Evolutionary conservation across 1,140 invertebrate genomes (phyloP).

Genomic region (Gryon sp.): DNA sequence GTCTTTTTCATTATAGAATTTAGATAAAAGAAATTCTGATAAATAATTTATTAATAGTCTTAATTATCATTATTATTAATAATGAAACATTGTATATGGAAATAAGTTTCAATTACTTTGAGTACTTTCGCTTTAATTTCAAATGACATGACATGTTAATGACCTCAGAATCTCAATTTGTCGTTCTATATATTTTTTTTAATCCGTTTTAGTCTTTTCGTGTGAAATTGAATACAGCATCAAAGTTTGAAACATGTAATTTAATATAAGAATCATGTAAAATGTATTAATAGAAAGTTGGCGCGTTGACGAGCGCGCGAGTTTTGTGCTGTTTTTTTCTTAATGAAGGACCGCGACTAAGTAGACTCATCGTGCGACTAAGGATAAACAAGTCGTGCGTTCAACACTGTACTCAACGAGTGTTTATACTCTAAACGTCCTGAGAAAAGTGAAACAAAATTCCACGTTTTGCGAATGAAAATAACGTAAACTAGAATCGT

Average conservation of each 20-base stretch:
- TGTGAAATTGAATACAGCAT: conserved; percentile 34
- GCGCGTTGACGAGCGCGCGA: conserved; percentile 16
- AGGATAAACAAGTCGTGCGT: conserved; percentile 39
- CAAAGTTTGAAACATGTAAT: conserved; percentile 39
- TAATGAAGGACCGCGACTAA: conserved; percentile 18
- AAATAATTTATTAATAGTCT: no score
- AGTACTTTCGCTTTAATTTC: no score
- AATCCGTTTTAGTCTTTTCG: neutral
- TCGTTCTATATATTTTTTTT: neutral
- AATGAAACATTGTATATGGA: no score
- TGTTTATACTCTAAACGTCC: conserved; percentile 15
- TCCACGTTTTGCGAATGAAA: conserved; percentile 6
- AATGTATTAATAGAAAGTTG: conserved; percentile 52
- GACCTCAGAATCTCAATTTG: conserved; percentile 1
- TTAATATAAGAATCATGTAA: conserved; percentile 48
- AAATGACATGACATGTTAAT: no score
- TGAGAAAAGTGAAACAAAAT: conserved; percentile 42
- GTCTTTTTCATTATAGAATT: no score
- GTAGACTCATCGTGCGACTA: conserved; percentile 21
- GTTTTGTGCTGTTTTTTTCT: conserved; percentile 38
- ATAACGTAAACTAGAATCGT: conserved; percentile 24
- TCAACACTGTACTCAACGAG: neutral
- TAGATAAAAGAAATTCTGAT: no score
- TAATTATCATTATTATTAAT: no score
- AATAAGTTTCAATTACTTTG: no score